Evolutionary conservation across 1,140 invertebrate species (phyloP).

Genomic region (Anoplolepis gracilipes): DNA sequence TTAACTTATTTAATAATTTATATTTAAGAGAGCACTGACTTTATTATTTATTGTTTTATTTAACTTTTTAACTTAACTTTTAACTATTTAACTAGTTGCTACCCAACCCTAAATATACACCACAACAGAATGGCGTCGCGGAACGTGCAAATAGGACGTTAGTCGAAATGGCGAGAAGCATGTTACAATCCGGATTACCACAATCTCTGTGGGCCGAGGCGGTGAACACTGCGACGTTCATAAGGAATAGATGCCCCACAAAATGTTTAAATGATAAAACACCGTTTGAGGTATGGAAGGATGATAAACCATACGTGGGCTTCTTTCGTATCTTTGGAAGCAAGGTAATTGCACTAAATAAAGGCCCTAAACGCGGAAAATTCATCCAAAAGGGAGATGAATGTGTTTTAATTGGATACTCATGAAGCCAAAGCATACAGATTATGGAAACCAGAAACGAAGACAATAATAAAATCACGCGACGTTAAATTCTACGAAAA

Average conservation of each 20-base stretch:
- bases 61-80: too few species aligned
- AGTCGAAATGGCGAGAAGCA: slow-evolving; percentile 68
- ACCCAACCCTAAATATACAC: too few species aligned
- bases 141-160: slow-evolving; percentile 71
- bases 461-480: background rate
- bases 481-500: background rate
- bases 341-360: slow-evolving; percentile 60
- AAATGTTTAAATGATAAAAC: slow-evolving; percentile 64
- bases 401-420: background rate
- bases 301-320: slow-evolving; percentile 40
- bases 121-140: slow-evolving; percentile 57
- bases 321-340: slow-evolving; percentile 74
- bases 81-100: too few species aligned
- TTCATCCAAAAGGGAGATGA: slow-evolving; percentile 53
- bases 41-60: too few species aligned
- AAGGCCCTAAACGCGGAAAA: slow-evolving; percentile 67
- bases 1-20: too few species aligned
- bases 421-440: background rate
- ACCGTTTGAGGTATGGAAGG: slow-evolving; percentile 53
- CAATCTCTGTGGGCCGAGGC: slow-evolving; percentile 49
- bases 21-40: too few species aligned
- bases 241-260: slow-evolving; percentile 29
- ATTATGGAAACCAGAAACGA: background rate
- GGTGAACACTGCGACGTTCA: slow-evolving; percentile 34
- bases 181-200: slow-evolving; percentile 49